Conservation (phyloP, 2,888 invertebrate genomes). For the Melipona beecheii region DNA sequence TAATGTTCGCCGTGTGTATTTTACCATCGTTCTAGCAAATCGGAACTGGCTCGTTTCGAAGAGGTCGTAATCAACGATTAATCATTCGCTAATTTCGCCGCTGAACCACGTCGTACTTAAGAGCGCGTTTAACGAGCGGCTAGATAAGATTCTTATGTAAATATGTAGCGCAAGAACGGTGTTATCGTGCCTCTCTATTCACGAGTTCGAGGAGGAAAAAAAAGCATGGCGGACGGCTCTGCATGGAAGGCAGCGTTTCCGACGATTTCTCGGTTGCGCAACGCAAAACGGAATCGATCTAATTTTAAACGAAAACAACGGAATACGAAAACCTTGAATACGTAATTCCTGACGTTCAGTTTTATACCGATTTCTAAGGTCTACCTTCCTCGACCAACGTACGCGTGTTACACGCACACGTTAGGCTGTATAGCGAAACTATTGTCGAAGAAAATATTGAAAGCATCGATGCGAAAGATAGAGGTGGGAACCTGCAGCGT, state of each 20-base stretch:
- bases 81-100: conserved; percentile 67
- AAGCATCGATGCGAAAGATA: conserved; percentile 13
- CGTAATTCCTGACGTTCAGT: not conserved
- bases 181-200: conserved; percentile 59
- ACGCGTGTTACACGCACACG: not conserved
- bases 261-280: conserved; percentile 49
- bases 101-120: conserved; percentile 39
- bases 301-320: conserved; percentile 35
- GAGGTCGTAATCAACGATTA: conserved; percentile 47
- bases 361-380: not conserved
- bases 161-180: conserved; percentile 55
- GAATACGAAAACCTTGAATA: conserved; percentile 26
- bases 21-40: not conserved
- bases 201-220: not conserved
- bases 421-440: not conserved
- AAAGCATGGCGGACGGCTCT: conserved; percentile 21
- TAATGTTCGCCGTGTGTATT: not conserved
- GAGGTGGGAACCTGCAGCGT: not conserved
- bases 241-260: conserved; percentile 22
- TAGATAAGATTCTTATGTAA: conserved; percentile 71
- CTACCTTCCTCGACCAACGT: not conserved
- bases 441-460: not conserved
- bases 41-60: not conserved
- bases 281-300: conserved; percentile 37
- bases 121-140: conserved; percentile 39